These are phyloP conservation scores for Odocoileus virginianus DNA, from an alignment of 2,113 vertebrate genomes.

Conservation along the genomic window DNA sequence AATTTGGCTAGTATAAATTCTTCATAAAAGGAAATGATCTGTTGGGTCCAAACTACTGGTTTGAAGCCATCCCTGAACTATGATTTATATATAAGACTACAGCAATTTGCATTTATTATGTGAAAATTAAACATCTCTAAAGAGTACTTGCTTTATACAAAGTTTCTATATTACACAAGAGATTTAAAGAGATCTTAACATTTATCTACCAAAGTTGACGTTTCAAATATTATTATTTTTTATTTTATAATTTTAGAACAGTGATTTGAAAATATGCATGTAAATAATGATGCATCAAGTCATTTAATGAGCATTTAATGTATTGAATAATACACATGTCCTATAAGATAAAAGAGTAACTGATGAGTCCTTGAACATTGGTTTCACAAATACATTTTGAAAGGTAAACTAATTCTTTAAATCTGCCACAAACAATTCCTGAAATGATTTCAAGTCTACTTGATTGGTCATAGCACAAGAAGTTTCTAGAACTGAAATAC, in stretches of 20 bases:
- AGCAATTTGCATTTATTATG: not conserved
- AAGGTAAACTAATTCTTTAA: not conserved
- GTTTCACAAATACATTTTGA: not conserved
- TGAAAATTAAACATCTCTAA: not conserved
- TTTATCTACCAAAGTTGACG: not conserved
- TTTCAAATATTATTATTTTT: not conserved
- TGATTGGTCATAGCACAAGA: not conserved
- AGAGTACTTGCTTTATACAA: not conserved
- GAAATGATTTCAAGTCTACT: not conserved
- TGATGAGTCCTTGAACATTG: not conserved
- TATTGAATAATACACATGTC: not conserved
- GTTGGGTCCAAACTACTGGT: not conserved
- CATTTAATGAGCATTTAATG: not conserved
- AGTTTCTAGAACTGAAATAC: not conserved
- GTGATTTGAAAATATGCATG: not conserved
- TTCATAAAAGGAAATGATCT: not conserved
- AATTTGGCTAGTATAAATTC: not conserved
- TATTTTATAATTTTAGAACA: not conserved
- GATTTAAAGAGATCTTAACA: not conserved
- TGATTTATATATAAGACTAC: not conserved
- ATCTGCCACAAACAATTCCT: not conserved
- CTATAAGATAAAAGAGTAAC: not conserved
- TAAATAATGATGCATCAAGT: not conserved
- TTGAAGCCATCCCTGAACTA: not conserved
- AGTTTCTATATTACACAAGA: not conserved